Conservation (phyloP, 2,113 vertebrate genomes). For the Pogona vitticeps region DNA sequence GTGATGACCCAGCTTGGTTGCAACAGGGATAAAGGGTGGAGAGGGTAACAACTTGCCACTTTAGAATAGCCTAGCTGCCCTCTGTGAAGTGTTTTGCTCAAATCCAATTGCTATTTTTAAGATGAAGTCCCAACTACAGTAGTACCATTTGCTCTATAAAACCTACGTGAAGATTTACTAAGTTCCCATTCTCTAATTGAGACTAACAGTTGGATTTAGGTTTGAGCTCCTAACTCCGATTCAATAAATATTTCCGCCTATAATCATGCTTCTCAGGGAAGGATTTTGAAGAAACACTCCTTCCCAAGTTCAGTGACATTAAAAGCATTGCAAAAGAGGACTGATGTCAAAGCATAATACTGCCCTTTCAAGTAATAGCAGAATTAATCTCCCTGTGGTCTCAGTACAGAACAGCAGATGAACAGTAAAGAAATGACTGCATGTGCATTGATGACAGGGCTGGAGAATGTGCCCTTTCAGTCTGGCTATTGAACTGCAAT, state of each 20-base stretch:
- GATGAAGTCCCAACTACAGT: no score
- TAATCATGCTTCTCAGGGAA: not conserved
- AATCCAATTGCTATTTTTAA: no score
- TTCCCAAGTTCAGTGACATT: not conserved
- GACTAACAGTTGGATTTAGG: no score
- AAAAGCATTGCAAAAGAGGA: not conserved
- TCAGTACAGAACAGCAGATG: not conserved
- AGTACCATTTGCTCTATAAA: no score
- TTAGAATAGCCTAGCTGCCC: no score
- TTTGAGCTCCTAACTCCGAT: not conserved
- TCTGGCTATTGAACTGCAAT: slow-evolving; percentile 21
- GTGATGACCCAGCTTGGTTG: no score
- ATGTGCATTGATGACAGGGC: slow-evolving; percentile 24
- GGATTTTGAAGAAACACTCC: not conserved
- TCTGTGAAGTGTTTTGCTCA: no score
- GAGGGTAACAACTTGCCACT: no score
- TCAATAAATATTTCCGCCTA: not conserved
- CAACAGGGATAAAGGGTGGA: no score
- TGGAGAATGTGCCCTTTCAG: slow-evolving; percentile 16
- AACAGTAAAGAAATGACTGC: not conserved
- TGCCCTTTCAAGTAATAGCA: not conserved
- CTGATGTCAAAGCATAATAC: not conserved
- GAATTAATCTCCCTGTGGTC: slow-evolving; percentile 1
- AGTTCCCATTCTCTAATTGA: no score
- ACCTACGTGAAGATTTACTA: no score